Percentiles rank a stretch among this genome's conserved stretches.
Conservation (phyloP, 1,140 invertebrate genomes). For the Octopus sinensis region DNA sequence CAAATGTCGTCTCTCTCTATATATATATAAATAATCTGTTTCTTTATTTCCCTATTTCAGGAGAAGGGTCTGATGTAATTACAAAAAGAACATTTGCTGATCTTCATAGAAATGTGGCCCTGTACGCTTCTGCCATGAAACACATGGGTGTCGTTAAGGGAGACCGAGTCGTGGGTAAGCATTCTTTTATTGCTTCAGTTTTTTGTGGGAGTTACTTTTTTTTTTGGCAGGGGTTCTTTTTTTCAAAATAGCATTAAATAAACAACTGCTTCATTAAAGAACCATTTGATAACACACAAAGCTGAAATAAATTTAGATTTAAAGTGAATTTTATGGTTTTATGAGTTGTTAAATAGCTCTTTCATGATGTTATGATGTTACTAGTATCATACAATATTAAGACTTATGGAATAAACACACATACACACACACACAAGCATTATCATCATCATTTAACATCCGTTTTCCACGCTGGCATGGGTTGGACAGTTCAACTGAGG, state of each 20-base stretch:
- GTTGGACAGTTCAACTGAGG: too few relatives aligned
- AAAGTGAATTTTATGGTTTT: too few relatives aligned
- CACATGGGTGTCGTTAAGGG: slow-evolving; percentile 54
- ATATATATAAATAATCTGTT: background rate
- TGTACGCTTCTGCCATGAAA: slow-evolving; percentile 55
- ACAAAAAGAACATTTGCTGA: slow-evolving; percentile 52
- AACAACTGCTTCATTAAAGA: background rate
- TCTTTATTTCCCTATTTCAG: slow-evolving; percentile 32
- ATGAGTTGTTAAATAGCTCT: too few relatives aligned
- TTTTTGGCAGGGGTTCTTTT: background rate
- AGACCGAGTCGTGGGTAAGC: slow-evolving; percentile 59
- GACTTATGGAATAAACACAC: too few relatives aligned
- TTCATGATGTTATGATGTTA: too few relatives aligned
- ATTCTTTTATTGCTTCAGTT: background rate
- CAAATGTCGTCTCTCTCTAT: background rate
- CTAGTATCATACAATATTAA: too few relatives aligned
- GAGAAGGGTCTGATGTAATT: slow-evolving; percentile 49
- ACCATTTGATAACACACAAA: background rate
- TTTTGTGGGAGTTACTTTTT: background rate
- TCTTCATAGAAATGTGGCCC: slow-evolving; percentile 53
- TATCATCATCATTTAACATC: too few relatives aligned
- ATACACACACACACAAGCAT: too few relatives aligned
- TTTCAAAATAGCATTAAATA: background rate
- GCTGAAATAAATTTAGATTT: too few relatives aligned
- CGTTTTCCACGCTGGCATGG: too few relatives aligned